phyloP scores from a whole-genome alignment of 2,113 vertebrate genomes.

The Brachyhypopomus occidentalis region DNA sequence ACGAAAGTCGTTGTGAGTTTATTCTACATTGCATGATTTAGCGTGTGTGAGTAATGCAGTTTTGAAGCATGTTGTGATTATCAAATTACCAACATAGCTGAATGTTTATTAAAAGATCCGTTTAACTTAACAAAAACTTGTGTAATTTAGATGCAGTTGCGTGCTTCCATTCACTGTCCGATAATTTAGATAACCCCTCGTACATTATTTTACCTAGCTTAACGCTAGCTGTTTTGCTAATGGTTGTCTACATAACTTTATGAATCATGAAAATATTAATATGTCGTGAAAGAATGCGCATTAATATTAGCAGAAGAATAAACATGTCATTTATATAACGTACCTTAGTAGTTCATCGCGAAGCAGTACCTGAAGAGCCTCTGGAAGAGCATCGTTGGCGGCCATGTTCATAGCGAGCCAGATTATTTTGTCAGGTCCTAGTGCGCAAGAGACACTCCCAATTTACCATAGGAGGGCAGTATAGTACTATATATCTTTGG shows the following conservation, averaged over 20 bases:
- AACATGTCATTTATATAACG: background rate
- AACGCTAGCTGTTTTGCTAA: background rate
- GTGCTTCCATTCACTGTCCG: no score
- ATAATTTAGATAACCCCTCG: no score
- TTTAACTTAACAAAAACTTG: no score
- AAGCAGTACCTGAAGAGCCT: constrained; percentile 21
- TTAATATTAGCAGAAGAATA: background rate
- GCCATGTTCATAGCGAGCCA: constrained; percentile 65
- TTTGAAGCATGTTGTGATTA: no score
- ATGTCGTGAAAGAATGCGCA: background rate
- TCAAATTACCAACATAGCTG: no score
- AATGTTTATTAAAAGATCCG: no score
- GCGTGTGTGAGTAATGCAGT: no score
- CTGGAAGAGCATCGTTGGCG: constrained; percentile 51
- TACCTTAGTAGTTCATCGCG: constrained; percentile 69
- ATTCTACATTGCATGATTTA: background rate
- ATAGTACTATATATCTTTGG: background rate
- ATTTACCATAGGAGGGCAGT: constrained; percentile 38
- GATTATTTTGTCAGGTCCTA: background rate
- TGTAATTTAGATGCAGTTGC: no score
- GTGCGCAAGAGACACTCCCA: background rate
- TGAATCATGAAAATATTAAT: no score
- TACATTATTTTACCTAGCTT: background rate
- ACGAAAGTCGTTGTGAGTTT: background rate
- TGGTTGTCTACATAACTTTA: background rate